Evolutionary conservation across 2,113 vertebrate genomes (phyloP).

Genomic region (Phalacrocorax aristotelis): DNA sequence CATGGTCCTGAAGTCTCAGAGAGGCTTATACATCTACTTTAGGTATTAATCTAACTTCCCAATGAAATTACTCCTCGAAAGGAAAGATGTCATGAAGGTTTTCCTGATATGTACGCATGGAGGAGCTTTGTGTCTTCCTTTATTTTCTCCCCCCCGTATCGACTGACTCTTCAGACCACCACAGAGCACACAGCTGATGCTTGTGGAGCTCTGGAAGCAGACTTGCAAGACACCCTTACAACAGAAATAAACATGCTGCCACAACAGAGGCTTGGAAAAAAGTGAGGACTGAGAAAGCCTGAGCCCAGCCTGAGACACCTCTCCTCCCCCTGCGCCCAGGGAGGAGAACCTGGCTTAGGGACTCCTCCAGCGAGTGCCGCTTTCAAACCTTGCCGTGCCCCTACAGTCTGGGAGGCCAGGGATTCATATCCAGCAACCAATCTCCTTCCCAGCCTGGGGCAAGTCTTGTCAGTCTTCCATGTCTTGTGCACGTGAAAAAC

Average conservation of each 20-base stretch:
- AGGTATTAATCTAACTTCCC: background rate
- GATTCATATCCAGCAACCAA: background rate
- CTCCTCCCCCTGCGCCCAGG: background rate
- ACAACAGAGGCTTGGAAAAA: background rate
- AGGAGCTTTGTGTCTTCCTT: background rate
- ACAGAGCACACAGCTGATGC: background rate
- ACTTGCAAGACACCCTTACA: background rate
- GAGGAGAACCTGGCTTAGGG: background rate
- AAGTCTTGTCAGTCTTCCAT: background rate
- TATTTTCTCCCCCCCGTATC: background rate
- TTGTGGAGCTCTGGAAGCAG: background rate
- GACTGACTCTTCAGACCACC: background rate
- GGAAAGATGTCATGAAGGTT: background rate
- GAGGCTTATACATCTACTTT: background rate
- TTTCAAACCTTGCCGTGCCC: background rate
- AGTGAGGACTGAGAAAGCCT: background rate
- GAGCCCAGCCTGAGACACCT: background rate
- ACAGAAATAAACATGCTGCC: background rate
- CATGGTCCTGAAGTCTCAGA: background rate
- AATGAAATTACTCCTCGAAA: background rate
- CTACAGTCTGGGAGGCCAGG: background rate
- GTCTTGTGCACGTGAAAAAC: background rate
- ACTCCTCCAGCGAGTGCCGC: rapidly evolving
- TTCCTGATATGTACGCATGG: rapidly evolving
- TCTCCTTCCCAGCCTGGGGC: background rate